phyloP scores from a whole-genome alignment of 2,113 vertebrate genomes.

The Dipodomys ordii region DNA sequence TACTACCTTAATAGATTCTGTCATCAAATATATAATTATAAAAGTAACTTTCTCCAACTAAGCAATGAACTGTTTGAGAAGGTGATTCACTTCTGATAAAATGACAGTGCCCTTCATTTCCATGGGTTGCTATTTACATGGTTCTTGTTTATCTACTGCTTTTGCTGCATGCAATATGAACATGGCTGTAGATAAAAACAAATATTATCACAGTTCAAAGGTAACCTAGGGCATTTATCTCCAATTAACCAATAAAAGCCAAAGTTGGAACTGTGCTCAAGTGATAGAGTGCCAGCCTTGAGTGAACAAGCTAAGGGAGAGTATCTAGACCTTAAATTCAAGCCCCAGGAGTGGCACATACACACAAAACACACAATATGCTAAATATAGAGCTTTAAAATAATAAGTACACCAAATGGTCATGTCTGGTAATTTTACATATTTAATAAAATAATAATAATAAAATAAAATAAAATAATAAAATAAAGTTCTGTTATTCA shows the following conservation, averaged over 20 bases:
- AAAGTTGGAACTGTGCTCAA: too few species aligned
- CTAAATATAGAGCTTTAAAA: neutral
- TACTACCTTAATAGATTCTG: neutral
- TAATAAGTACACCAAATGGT: neutral
- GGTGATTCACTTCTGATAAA: neutral
- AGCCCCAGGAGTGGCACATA: too few species aligned
- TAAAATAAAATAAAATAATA: neutral
- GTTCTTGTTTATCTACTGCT: neutral
- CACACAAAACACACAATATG: too few species aligned
- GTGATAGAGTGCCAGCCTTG: too few species aligned
- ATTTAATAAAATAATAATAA: neutral
- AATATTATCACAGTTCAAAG: neutral
- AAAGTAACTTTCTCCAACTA: neutral
- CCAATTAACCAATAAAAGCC: too few species aligned
- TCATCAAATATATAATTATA: neutral
- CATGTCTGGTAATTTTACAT: neutral
- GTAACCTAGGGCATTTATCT: too few species aligned
- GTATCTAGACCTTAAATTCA: too few species aligned
- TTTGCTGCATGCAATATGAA: neutral
- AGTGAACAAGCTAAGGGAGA: too few species aligned
- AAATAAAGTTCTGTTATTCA: neutral
- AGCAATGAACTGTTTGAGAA: neutral
- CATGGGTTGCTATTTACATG: accelerated
- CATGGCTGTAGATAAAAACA: neutral
- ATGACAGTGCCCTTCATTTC: neutral